Evolutionary conservation across 2,113 vertebrate species (phyloP).

Genomic region (Rhinoderma darwinii): DNA sequence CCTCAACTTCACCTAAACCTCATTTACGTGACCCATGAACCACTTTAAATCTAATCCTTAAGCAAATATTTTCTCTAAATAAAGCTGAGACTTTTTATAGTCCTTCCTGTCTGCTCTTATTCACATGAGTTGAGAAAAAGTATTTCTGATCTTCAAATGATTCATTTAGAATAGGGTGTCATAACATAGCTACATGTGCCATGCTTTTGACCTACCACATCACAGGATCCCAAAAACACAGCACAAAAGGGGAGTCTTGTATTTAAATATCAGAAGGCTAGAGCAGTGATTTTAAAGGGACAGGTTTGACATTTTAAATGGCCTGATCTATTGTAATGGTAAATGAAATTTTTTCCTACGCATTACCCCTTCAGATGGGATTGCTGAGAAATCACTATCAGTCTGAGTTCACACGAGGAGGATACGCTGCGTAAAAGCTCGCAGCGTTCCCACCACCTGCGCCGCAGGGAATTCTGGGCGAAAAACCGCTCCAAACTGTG

Average conservation of each 20-base stretch:
- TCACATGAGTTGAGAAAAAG: background rate
- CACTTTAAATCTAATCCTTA: slow-evolving; percentile 1
- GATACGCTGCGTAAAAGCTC: too few species aligned
- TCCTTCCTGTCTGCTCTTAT: background rate
- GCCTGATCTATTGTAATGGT: background rate
- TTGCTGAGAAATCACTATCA: too few species aligned
- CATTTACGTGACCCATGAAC: background rate
- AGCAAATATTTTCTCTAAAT: slow-evolving; percentile 14
- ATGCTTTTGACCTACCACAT: background rate
- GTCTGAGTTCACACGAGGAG: too few species aligned
- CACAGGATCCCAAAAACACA: background rate
- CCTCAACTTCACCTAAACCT: slow-evolving; percentile 6
- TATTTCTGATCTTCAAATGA: background rate
- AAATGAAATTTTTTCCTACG: background rate
- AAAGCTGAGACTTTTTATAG: background rate
- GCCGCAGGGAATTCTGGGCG: too few species aligned
- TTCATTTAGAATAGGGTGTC: background rate
- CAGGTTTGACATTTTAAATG: background rate
- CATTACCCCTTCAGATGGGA: background rate
- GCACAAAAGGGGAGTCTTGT: background rate
- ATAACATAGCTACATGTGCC: background rate
- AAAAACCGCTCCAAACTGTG: too few species aligned
- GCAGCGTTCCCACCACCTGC: too few species aligned
- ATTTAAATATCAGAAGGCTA: too few species aligned
- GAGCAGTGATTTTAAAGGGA: too few species aligned